Evolutionary conservation across 2,113 vertebrate genomes (phyloP), one percentile per base, ranked within the genome.

Genomic region (Cololabis saira): DNA sequence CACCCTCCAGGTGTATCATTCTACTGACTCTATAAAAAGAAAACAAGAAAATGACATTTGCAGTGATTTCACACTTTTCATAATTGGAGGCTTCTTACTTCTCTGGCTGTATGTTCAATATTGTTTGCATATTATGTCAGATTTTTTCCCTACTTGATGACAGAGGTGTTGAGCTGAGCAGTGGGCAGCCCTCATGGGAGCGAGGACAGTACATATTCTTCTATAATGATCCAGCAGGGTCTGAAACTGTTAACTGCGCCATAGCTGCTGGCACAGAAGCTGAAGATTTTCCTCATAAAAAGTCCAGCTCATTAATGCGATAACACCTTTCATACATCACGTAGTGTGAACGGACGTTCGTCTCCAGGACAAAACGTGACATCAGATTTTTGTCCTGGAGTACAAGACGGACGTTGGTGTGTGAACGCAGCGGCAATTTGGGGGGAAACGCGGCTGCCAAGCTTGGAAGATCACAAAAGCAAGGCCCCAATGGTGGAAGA

Each of bases 191-290:
- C 71, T 73, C 57, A 71, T 54, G 30, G 15, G 49, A 53, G 59
- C 4, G 27, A 55, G 33, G 51, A 45, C 44, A 15, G 19, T 10
- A n/a, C 0, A 12, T 67, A 56, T 50, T 71, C 48, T 33, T 55
- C 61, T 53, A n/a, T 51, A 22, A 52, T 45, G 71, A 76, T 43
- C 53, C 76, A 87, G 60, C 72, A 60, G 78, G 84, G 80, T 81
- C 52, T 84, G 84, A 87, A 87, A 86, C 83, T 52, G 30, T 75
- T 67, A 42, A 72, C 82, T 71, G 64, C 52, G 48, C 47, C 70
- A 49, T 18, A 55, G 40, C 66, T 33, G 56, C 42, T 54, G 60
- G 45, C 53, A 59, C 50, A 57, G 56, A 50, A 48, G 56, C 47
- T 42, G n/a, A 33, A 51, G 54, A 41, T 54, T 43, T 27, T 50